Evolutionary conservation across 2,113 vertebrate genomes (phyloP).

Genomic region (Emydura subglobosa): DNA sequence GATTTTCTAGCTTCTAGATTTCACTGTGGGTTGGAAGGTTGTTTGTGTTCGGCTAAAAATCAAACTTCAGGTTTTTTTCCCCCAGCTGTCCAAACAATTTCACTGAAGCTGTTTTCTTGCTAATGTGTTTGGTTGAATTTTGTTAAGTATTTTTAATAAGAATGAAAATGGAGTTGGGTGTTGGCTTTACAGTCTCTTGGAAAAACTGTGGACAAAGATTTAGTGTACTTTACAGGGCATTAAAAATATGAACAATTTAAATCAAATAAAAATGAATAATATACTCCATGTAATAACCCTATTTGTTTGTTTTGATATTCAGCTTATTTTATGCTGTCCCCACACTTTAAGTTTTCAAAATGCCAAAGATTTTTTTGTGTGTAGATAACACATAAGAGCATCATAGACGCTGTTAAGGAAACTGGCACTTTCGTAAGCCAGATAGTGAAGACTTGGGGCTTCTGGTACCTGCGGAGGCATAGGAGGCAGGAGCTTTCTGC

Average conservation of each 20-base stretch:
- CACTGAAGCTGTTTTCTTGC: not conserved
- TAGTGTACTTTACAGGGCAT: not conserved
- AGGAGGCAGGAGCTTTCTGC: not conserved
- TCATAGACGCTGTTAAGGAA: not conserved
- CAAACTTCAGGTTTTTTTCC: not conserved
- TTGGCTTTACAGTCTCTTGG: not conserved
- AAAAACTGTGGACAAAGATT: not conserved
- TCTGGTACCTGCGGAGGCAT: not conserved
- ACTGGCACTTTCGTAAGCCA: not conserved
- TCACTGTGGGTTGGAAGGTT: not conserved
- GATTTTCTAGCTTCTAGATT: not conserved
- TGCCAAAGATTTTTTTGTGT: not conserved
- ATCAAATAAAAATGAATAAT: not conserved
- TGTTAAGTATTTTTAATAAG: not conserved
- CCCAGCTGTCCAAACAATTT: not conserved
- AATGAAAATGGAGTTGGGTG: not conserved
- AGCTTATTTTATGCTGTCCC: not conserved
- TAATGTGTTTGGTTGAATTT: not conserved
- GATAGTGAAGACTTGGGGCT: not conserved
- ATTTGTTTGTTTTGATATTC: not conserved
- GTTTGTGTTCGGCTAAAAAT: accelerated
- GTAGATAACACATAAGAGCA: not conserved
- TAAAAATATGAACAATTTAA: not conserved
- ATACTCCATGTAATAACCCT: not conserved
- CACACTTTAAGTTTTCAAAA: not conserved